Evolutionary conservation across 2,888 invertebrate species (phyloP).

Genomic region (Lasioglossum lativentre): DNA sequence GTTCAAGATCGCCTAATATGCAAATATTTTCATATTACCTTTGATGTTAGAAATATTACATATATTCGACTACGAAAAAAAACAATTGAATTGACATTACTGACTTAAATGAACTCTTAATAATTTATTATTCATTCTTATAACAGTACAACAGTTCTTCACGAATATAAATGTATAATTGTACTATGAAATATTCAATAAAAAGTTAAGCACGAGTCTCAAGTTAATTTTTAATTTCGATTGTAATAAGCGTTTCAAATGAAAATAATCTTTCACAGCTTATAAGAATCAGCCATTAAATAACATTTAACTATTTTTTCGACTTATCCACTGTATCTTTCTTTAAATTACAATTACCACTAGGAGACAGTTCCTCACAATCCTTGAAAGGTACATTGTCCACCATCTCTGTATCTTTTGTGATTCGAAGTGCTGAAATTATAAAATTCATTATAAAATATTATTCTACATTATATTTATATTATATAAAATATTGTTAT

Average conservation of each 20-base stretch:
- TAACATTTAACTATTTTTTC: conserved; percentile 17
- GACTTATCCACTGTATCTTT: conserved; percentile 18
- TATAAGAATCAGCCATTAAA: not conserved
- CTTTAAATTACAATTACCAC: not conserved
- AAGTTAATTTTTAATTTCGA: not conserved
- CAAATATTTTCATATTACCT: conserved; percentile 23
- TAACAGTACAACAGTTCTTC: conserved; percentile 25
- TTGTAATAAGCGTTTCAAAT: not conserved
- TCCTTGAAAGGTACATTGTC: conserved; percentile 87
- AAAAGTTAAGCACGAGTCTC: not conserved
- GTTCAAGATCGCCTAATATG: conserved; percentile 3
- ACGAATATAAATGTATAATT: conserved; percentile 11
- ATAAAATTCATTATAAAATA: not conserved
- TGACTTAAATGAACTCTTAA: conserved; percentile 6
- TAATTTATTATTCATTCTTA: conserved; percentile 25
- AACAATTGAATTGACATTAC: conserved; percentile 9
- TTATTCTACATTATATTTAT: not conserved
- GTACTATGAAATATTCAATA: conserved; percentile 38
- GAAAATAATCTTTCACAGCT: not conserved
- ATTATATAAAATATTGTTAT: not conserved
- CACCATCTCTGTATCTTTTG: conserved; percentile 87
- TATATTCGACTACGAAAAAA: conserved; percentile 33
- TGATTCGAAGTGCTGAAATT: conserved; percentile 87
- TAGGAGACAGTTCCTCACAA: conserved; percentile 16
- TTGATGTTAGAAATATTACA: conserved; percentile 19